Evolutionary conservation across 1,140 invertebrate genomes (phyloP), one percentile per base, ranked within the genome.

Genomic region (Zaprionus africanus): DNA sequence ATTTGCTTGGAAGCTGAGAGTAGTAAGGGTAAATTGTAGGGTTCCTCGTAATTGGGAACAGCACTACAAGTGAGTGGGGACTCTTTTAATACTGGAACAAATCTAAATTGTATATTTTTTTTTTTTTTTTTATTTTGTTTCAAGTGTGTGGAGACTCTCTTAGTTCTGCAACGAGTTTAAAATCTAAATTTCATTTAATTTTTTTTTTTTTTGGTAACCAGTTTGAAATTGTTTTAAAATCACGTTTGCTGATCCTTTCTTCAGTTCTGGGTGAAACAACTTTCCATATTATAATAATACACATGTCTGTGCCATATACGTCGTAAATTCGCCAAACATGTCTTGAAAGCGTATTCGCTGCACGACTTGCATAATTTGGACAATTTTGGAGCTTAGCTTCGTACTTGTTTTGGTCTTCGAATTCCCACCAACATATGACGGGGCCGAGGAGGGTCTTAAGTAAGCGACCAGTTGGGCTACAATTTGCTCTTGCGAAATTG

Each of bases 401-500:
- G 31, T 38, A 60, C 67, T 64, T 58, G 54, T 70, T 64, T 70
- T 43, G 43, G 66, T 26, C 26, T 53, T 59, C 53, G 28, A 60
- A 60, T 59, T 58, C 65, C 56, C 56, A 59, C 7, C 15, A 41
- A 26, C 34, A 24, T 34, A 24, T 3, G 31, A 51, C 22, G 31
- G 12, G 13, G 2, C 6, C 36, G 60, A 34, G 26, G 15, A 22
- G 31, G 22, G 22, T 9, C 46, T 31, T 17, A 36, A 59, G 26
- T 63, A 71, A 65, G 49, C 66, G 38, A 60, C 19, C 31, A 62
- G 57, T 67, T 56, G 11, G 43, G 19, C 28, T 71, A 60, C n/a
- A 15, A 51, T 58, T 75, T 76, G 56, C 24, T 13, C 64, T 60
- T 68, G 71, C 61, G 34, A 76, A 86, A 79, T 59, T 59, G 60